Evolutionary conservation across 2,113 vertebrate species (phyloP).

Genomic region (Trematocara zebra): DNA sequence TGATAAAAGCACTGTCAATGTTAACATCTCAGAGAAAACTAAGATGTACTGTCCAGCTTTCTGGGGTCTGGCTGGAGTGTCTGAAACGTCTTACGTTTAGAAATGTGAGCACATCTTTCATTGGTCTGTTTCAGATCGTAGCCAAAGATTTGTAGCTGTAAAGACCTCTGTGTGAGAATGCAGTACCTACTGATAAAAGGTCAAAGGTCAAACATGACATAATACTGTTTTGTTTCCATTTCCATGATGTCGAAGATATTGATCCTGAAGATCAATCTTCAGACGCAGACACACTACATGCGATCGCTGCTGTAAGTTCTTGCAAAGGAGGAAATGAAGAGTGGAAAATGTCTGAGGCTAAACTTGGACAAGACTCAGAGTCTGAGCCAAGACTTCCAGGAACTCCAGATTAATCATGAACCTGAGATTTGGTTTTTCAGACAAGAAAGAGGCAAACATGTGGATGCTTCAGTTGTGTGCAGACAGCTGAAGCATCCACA

Average conservation of each 20-base stretch:
- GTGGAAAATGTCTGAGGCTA: conserved; percentile 7
- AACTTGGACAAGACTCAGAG: conserved; percentile 2
- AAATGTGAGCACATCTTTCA: not conserved
- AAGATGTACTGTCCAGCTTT: not conserved
- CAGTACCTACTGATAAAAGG: not conserved
- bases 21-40: not conserved
- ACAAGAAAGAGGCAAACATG: not conserved
- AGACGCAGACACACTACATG: not conserved
- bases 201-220: not conserved
- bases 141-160: not conserved
- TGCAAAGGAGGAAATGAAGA: not conserved
- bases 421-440: not conserved
- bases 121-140: not conserved
- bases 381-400: not conserved
- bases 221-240: not conserved
- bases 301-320: not conserved
- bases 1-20: not conserved
- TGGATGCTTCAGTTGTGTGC: not conserved
- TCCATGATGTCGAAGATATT: not conserved
- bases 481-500: not conserved
- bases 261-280: not conserved
- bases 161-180: not conserved
- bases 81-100: not conserved
- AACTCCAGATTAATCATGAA: not conserved
- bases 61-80: not conserved